Evolutionary conservation across 2,888 invertebrate genomes (phyloP).

Genomic region (Stictocephala bisonia): DNA sequence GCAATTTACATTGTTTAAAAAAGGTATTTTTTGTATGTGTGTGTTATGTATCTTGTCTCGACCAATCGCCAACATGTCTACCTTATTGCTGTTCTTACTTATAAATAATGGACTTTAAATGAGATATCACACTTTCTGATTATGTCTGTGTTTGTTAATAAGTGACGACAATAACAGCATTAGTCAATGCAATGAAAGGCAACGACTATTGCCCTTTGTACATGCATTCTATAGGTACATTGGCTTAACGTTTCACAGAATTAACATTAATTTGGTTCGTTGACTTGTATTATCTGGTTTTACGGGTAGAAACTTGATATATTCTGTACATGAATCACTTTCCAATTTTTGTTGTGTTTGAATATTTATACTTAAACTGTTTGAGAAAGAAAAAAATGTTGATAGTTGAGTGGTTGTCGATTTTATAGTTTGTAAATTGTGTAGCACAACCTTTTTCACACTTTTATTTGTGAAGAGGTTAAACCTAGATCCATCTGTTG

Average conservation of each 20-base stretch:
- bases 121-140: neutral
- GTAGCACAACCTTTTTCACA: no score
- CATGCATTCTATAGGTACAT: neutral
- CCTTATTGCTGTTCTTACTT: no score
- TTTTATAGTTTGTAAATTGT: constrained; percentile 20
- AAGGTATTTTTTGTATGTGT: no score
- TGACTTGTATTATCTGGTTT: constrained; percentile 11
- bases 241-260: no score
- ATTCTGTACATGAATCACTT: neutral
- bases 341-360: constrained; percentile 20
- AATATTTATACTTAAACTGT: neutral
- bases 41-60: no score
- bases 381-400: constrained; percentile 11
- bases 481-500: no score
- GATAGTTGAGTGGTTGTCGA: constrained; percentile 12
- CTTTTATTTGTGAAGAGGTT: no score
- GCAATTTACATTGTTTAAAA: no score
- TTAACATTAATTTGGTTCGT: neutral
- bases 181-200: neutral
- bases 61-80: no score
- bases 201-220: neutral
- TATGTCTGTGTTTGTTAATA: neutral
- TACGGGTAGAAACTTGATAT: constrained; percentile 10
- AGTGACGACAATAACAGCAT: constrained; percentile 25
- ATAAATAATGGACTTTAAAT: no score